Percentiles rank a stretch among this genome's conserved stretches.
Evolutionary conservation across 2,888 invertebrate genomes (phyloP).

Genomic region (Odontothrips loti): DNA sequence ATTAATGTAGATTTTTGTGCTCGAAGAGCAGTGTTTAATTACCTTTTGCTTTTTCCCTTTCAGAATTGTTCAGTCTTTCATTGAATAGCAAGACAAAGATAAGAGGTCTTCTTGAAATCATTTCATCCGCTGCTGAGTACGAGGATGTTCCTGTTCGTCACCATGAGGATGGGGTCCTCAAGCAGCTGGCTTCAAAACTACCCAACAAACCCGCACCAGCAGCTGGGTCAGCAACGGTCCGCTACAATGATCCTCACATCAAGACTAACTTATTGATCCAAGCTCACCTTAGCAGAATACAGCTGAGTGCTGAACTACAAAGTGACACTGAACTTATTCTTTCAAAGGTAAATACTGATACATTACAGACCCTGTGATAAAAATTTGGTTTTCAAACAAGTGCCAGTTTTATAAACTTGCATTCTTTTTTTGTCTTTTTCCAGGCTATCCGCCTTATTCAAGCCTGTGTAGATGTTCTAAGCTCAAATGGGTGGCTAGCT

Average conservation of each 20-base stretch:
- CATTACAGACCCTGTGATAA: neutral
- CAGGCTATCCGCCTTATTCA: slow-evolving; percentile 79
- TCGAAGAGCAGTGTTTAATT: neutral
- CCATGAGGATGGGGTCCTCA: slow-evolving; percentile 85
- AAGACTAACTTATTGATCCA: slow-evolving; percentile 94
- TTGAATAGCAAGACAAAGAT: slow-evolving; percentile 97
- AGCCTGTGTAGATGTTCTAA: slow-evolving; percentile 92
- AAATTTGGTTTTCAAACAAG: slow-evolving; percentile 29
- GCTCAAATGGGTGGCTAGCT: slow-evolving; percentile 95
- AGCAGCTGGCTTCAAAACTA: slow-evolving; percentile 55
- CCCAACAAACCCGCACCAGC: slow-evolving; percentile 56
- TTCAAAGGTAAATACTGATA: slow-evolving; percentile 54
- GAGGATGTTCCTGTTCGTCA: slow-evolving; percentile 91
- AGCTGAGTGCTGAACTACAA: slow-evolving; percentile 92
- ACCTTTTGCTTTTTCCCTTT: slow-evolving; percentile 37
- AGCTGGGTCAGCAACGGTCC: slow-evolving; percentile 59
- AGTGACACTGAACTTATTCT: slow-evolving; percentile 91
- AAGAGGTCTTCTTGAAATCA: slow-evolving; percentile 93
- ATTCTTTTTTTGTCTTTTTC: slow-evolving; percentile 31
- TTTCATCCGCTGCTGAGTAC: slow-evolving; percentile 96
- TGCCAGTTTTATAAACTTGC: neutral
- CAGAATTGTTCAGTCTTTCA: slow-evolving; percentile 95
- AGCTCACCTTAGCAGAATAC: slow-evolving; percentile 90
- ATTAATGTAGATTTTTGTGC: neutral
- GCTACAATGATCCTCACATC: slow-evolving; percentile 93